phyloP scores from a whole-genome alignment of 2,113 vertebrate genomes.

The Brachyistius frenatus region DNA sequence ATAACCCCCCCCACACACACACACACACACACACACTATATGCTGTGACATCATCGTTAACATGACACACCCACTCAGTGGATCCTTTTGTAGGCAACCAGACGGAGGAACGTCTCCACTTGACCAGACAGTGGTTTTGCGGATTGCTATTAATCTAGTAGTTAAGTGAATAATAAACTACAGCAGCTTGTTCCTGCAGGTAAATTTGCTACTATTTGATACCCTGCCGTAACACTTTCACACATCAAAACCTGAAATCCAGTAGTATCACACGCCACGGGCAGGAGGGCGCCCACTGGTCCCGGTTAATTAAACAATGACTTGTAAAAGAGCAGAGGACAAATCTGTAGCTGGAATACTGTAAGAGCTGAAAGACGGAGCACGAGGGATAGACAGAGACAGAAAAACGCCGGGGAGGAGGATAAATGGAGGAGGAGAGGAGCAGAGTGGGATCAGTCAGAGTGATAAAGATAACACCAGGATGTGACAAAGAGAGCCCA shows the following conservation, averaged over 20 bases:
- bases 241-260: not conserved
- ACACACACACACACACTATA: too few relatives aligned
- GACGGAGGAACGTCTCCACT: too few relatives aligned
- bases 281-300: not conserved
- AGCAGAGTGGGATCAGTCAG: constrained; percentile 43
- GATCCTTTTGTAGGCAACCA: too few relatives aligned
- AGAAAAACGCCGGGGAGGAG: constrained; percentile 26
- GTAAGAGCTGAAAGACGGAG: not conserved
- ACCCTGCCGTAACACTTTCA: too few relatives aligned
- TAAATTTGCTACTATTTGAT: too few relatives aligned
- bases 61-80: too few relatives aligned
- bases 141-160: too few relatives aligned
- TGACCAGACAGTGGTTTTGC: too few relatives aligned
- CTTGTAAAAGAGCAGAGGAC: not conserved
- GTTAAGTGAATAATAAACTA: too few relatives aligned
- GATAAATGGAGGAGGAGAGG: constrained; percentile 26
- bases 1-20: too few relatives aligned
- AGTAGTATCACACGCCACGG: not conserved
- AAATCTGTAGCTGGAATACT: constrained; percentile 1
- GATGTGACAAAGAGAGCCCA: constrained; percentile 48
- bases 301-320: constrained; percentile 17
- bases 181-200: too few relatives aligned
- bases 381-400: not conserved
- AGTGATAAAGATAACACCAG: constrained; percentile 58
- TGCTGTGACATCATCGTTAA: too few relatives aligned